Evolutionary conservation across 2,113 vertebrate genomes (phyloP), one percentile per base, ranked within the genome.

Genomic region (Brevimyrus niger): DNA sequence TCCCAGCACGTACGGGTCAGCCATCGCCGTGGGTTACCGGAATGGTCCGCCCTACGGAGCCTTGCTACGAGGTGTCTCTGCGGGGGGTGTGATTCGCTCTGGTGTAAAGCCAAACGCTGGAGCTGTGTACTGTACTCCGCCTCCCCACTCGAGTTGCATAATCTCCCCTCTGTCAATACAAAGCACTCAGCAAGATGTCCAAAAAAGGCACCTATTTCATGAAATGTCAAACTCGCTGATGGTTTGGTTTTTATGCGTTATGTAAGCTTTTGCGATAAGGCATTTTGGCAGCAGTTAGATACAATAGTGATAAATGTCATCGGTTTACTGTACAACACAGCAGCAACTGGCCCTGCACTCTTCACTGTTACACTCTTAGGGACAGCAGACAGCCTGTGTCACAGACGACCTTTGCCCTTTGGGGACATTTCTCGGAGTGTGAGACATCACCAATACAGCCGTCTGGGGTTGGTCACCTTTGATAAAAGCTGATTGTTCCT

Each of bases 141-240:
- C 21, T 38, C 89, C 50, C 84, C 89, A 89, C 44, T 23, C 46
- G n/a, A 87, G 85, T 73, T 76, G 85, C 61, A 80, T 87, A 76
- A 89, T 58, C 85, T 80, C 84, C 53, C 51, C 83, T 73, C 27
- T 23, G 85, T 87, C 85, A 19, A 86, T 87, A 44, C 89, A 76
- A 87, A 73, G 27, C 89, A 76, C 58, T 89, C 27, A 42, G 44
- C 46, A 61, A 83, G 10, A 55, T 58, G 23, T 21, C 48, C 35
- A 13, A n/a, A 82, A 86, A 87, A 80, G 31, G 35, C 46, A 35
- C 7, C n/a, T 55, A 44, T 89, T 86, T 50, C 11, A 46, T n/a
- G 27, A 88, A 80, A 88, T 88, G 65, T 88, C 61, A 73, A 53
- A 35, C 85, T 31, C 9, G 1, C 85, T 73, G 38, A 69, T 21